Evolutionary conservation across 2,888 invertebrate species (phyloP).

Genomic region (Torymus tubicola): DNA sequence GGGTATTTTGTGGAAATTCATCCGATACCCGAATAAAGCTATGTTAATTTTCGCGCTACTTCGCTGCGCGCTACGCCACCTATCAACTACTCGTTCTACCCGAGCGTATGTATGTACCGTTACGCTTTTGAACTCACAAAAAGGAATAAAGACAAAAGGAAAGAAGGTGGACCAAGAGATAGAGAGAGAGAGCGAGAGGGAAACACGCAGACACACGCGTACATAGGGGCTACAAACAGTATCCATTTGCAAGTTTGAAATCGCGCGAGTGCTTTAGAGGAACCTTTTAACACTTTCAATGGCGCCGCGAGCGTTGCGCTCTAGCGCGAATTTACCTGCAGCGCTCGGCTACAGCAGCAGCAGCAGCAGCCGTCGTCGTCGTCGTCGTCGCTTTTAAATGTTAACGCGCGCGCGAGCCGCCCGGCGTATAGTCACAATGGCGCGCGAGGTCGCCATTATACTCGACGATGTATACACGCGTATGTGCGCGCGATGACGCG

Average conservation of each 20-base stretch:
- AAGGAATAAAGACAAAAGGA: slow-evolving; percentile 7
- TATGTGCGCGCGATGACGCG: slow-evolving; percentile 16
- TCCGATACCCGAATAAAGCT: no score
- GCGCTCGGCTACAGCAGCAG: slow-evolving; percentile 59
- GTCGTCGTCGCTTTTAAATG: slow-evolving; percentile 67
- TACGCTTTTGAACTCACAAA: background rate
- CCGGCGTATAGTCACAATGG: slow-evolving; percentile 61
- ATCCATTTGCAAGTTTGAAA: slow-evolving; percentile 73
- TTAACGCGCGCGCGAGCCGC: slow-evolving; percentile 67
- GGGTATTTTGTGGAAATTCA: no score
- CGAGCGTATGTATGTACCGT: no score
- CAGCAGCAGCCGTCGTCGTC: no score
- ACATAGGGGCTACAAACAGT: slow-evolving; percentile 65
- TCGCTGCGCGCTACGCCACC: no score
- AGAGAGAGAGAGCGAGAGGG: background rate
- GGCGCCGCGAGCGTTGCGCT: slow-evolving; percentile 43
- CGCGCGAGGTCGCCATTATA: slow-evolving; percentile 68
- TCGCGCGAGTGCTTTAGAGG: slow-evolving; percentile 69
- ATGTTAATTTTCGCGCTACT: no score
- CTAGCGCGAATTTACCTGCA: slow-evolving; percentile 67
- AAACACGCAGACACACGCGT: slow-evolving; percentile 24
- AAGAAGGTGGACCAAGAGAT: background rate
- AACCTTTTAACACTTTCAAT: slow-evolving; percentile 72
- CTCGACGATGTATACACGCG: slow-evolving; percentile 60
- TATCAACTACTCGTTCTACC: no score